phyloP scores from a whole-genome alignment of 2,113 vertebrate genomes.

The Catharus minimus region DNA sequence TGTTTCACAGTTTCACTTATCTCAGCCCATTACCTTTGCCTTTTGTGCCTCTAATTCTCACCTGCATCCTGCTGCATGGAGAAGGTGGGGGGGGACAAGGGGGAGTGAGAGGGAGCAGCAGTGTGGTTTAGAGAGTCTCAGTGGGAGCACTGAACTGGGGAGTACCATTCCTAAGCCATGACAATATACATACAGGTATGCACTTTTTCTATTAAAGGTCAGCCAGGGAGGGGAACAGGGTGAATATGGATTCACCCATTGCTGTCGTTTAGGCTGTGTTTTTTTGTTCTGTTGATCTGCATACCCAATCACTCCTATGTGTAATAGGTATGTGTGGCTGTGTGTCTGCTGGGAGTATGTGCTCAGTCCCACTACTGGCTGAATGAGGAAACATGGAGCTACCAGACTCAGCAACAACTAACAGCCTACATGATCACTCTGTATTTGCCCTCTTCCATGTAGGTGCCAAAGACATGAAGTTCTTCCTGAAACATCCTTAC shows the following conservation, averaged over 20 bases:
- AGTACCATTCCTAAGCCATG: not conserved
- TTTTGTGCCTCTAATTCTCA: not conserved
- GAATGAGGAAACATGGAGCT: not conserved
- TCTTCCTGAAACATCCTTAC: not conserved
- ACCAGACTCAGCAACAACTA: not conserved
- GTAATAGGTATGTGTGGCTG: rapidly evolving
- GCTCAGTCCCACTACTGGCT: not conserved
- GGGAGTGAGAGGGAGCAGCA: not conserved
- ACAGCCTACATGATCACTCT: not conserved
- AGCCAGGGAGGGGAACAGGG: not conserved
- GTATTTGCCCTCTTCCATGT: not conserved
- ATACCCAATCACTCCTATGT: not conserved
- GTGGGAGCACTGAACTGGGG: not conserved
- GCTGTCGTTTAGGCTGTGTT: not conserved
- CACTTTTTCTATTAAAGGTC: not conserved
- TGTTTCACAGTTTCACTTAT: not conserved
- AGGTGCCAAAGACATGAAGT: not conserved
- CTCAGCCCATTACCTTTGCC: not conserved
- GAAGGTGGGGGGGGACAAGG: not conserved
- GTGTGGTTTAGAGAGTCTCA: not conserved
- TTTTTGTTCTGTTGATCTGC: not conserved
- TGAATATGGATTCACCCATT: not conserved
- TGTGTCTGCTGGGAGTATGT: not conserved
- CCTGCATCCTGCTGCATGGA: not conserved
- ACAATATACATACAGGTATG: not conserved